Evolutionary conservation across 2,113 vertebrate genomes (phyloP).

Genomic region (Peromyscus leucopus): DNA sequence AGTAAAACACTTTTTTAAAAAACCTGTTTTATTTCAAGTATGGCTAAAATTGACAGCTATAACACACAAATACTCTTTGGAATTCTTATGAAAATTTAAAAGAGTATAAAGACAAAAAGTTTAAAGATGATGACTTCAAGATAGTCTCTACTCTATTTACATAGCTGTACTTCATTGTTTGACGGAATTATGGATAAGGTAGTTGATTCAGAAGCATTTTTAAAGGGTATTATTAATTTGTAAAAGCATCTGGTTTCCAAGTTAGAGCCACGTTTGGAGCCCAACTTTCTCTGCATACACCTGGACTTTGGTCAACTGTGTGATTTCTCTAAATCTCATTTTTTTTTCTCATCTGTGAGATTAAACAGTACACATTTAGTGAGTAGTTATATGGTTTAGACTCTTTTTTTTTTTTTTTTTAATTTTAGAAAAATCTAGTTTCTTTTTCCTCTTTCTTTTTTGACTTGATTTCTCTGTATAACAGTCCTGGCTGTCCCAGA

Average conservation of each 20-base stretch:
- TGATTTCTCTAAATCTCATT: conserved; percentile 54
- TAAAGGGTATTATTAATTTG: neutral
- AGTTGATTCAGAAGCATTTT: conserved; percentile 8
- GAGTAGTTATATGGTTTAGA: neutral
- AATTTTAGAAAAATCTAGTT: conserved; percentile 4
- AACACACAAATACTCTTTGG: neutral
- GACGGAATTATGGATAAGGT: neutral
- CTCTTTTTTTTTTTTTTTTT: neutral
- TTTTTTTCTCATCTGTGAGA: conserved; percentile 36
- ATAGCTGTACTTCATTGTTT: neutral
- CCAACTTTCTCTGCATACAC: neutral
- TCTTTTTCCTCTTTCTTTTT: neutral
- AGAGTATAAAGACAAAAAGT: neutral
- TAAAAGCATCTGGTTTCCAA: neutral
- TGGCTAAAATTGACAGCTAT: conserved; percentile 39
- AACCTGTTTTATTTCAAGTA: conserved; percentile 4
- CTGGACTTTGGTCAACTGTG: neutral
- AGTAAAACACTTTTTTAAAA: neutral
- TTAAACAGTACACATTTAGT: neutral
- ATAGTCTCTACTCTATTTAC: neutral
- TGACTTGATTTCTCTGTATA: neutral
- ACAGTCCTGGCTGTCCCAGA: neutral
- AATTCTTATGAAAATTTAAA: conserved; percentile 27
- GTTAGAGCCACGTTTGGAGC: neutral
- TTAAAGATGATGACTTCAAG: conserved; percentile 38